A percentile compares a stretch with the other conserved stretches of the same genome.
phyloP scores from a whole-genome alignment of 2,797 vertebrate species.

The Anniella stebbinsi region DNA sequence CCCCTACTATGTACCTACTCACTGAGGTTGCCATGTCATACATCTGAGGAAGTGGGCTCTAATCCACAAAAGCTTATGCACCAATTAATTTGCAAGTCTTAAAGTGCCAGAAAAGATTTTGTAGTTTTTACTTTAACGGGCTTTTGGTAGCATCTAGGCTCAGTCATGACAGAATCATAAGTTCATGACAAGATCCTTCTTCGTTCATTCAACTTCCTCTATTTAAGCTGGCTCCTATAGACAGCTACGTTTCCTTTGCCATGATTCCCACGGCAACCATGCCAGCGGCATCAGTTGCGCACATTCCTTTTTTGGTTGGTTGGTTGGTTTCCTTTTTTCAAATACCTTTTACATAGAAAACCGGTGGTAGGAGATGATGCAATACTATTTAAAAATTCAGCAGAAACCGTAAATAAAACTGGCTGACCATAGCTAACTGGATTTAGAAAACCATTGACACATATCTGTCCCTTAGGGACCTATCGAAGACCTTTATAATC shows the following conservation, averaged over 20 bases:
- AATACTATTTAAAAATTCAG: constrained; percentile 9
- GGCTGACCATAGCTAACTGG: neutral
- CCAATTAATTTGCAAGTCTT: neutral
- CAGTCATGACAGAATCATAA: neutral
- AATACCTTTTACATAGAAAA: neutral
- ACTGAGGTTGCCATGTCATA: neutral
- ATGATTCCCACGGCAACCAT: no score
- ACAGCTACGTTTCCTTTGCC: neutral
- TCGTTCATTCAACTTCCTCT: neutral
- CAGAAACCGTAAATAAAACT: neutral
- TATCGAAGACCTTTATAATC: neutral
- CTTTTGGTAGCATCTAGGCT: neutral
- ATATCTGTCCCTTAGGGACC: neutral
- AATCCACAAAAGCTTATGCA: neutral
- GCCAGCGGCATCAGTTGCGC: no score
- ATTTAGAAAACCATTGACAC: neutral
- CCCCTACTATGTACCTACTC: no score
- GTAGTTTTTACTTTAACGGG: neutral
- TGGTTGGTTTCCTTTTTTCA: neutral
- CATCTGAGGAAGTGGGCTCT: neutral
- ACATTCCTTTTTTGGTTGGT: neutral
- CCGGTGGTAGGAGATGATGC: neutral
- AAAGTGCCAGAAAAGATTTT: neutral
- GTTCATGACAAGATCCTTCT: neutral
- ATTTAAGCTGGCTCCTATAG: neutral